phyloP scores from a whole-genome alignment of 1,140 invertebrate genomes.

The Platorchestia sp. region DNA sequence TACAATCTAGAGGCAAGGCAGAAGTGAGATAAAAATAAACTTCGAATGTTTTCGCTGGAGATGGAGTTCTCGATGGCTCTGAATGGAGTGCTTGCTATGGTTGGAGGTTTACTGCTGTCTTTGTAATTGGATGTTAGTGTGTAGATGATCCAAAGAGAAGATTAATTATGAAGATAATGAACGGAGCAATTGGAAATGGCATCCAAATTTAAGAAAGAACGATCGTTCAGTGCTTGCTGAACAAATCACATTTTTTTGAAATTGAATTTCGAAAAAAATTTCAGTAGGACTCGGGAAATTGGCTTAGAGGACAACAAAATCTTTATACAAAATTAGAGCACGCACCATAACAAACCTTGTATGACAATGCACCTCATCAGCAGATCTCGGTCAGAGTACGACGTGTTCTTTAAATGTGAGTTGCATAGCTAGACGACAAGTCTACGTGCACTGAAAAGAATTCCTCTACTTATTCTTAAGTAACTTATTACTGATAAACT shows the following conservation, averaged over 20 bases:
- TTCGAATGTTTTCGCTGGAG: neutral
- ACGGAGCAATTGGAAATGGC: neutral
- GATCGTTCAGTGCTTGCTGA: neutral
- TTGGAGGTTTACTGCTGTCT: neutral
- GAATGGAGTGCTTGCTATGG: neutral
- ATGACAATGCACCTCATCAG: neutral
- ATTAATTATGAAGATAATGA: neutral
- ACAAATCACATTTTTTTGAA: neutral
- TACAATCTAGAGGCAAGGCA: neutral
- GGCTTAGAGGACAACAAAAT: neutral
- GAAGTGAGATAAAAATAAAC: neutral
- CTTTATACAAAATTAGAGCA: neutral
- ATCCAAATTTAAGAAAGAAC: neutral
- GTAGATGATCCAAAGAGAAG: neutral
- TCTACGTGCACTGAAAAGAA: neutral
- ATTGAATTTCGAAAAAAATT: neutral
- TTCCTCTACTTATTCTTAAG: neutral
- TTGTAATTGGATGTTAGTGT: neutral
- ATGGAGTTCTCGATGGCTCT: neutral
- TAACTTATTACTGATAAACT: neutral
- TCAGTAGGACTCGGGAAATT: neutral
- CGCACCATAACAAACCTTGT: neutral
- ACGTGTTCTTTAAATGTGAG: neutral
- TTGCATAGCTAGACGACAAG: neutral
- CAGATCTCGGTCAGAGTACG: neutral